A percentile compares a stretch with the other conserved stretches of the same genome.
Evolutionary conservation across 2,888 invertebrate species (phyloP).

Genomic region (Tenthredo mesomela): DNA sequence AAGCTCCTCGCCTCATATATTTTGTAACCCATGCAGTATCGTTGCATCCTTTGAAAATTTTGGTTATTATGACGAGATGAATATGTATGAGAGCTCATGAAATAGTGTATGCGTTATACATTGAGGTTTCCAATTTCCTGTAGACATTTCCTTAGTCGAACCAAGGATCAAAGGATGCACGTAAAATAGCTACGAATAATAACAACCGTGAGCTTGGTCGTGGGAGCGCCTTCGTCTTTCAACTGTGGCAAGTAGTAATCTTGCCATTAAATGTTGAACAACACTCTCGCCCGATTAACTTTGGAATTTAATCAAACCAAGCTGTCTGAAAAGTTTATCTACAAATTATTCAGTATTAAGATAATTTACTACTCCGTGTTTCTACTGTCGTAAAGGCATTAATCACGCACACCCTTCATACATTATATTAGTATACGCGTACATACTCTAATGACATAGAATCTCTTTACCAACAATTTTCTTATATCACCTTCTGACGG

Average conservation of each 20-base stretch:
- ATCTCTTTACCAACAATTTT: background rate
- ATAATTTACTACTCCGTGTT: slow-evolving; percentile 35
- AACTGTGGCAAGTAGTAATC: slow-evolving; percentile 24
- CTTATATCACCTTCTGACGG: background rate
- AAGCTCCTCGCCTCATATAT: no score
- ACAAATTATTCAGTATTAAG: slow-evolving; percentile 18
- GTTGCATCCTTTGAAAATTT: background rate
- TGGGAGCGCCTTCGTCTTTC: background rate
- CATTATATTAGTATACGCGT: background rate
- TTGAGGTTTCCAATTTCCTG: slow-evolving; percentile 44
- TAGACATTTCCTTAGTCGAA: slow-evolving; percentile 28
- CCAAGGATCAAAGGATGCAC: slow-evolving; percentile 41
- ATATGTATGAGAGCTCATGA: background rate
- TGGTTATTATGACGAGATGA: background rate
- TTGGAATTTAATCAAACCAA: slow-evolving; percentile 19
- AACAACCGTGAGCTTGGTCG: background rate
- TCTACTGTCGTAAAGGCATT: slow-evolving; percentile 8
- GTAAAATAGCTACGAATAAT: slow-evolving; percentile 15
- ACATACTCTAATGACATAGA: background rate
- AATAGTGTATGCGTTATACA: background rate
- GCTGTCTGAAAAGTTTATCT: slow-evolving; percentile 33
- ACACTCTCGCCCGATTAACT: slow-evolving; percentile 38
- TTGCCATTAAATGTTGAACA: slow-evolving; percentile 37
- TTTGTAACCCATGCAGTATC: background rate
- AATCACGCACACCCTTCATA: slow-evolving; percentile 27